phyloP scores from a whole-genome alignment of 2,888 invertebrate species.

The Sylvicola cinctus region DNA sequence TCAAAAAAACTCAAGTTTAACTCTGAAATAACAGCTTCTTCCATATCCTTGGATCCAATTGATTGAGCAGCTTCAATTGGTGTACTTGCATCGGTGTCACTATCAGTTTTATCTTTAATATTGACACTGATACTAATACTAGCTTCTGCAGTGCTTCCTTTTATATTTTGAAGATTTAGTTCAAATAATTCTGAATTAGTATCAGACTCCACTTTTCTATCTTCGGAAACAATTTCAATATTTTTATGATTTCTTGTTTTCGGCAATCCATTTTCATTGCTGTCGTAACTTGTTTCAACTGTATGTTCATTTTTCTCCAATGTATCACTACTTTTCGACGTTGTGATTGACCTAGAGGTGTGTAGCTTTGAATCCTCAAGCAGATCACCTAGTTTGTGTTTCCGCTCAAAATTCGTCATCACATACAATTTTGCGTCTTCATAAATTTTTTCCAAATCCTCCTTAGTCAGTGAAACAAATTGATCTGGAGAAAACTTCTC shows the following conservation, averaged over 20 bases:
- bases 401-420: constrained; percentile 13
- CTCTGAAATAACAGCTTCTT: too few species aligned
- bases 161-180: background rate
- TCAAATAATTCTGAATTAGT: constrained; percentile 3
- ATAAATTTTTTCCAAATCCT: constrained; percentile 23
- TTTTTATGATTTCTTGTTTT: constrained; percentile 3
- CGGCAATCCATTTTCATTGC: too few species aligned
- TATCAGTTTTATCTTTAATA: too few species aligned
- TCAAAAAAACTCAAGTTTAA: too few species aligned
- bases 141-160: too few species aligned
- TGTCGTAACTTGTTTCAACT: constrained; percentile 12
- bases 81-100: too few species aligned
- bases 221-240: background rate
- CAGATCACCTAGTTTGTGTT: constrained; percentile 4
- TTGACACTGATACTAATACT: too few species aligned
- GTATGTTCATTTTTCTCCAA: background rate
- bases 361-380: constrained; percentile 4
- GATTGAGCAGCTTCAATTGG: too few species aligned
- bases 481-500: constrained; percentile 22
- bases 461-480: constrained; percentile 22
- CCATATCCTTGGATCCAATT: too few species aligned
- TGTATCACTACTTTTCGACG: too few species aligned
- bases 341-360: too few species aligned
- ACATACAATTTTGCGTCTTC: constrained; percentile 22
- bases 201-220: background rate